These are phyloP conservation scores for Hylyphantes graminicola DNA, from an alignment of 1,140 invertebrate species.

Conservation along the genomic window DNA sequence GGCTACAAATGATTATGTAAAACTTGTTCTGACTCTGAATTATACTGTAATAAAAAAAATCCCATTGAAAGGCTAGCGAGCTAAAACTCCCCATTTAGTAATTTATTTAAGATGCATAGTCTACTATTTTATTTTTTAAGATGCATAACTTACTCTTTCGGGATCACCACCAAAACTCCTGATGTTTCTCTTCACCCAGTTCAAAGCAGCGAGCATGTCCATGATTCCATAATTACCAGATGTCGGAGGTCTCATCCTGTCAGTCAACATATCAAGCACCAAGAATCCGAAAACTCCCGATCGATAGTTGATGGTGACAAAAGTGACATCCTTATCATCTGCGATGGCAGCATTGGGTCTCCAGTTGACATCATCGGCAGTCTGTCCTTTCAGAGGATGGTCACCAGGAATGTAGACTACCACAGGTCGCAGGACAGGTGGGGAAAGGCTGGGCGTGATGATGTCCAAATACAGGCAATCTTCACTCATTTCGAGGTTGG, in stretches of 20 bases:
- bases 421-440: conserved; percentile 80
- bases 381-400: conserved; percentile 38
- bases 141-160: conserved; percentile 55
- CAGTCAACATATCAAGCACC: conserved; percentile 76
- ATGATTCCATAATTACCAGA: conserved; percentile 89
- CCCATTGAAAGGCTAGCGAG: too few species aligned
- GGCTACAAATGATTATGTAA: too few species aligned
- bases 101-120: too few species aligned
- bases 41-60: too few species aligned
- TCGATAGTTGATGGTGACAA: conserved; percentile 82
- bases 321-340: conserved; percentile 80
- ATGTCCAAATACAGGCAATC: conserved; percentile 85
- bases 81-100: too few species aligned
- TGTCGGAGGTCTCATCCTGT: conserved; percentile 69
- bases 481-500: conserved; percentile 73
- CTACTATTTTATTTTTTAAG: too few species aligned
- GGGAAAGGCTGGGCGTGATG: conserved; percentile 68
- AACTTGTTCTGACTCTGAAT: too few species aligned
- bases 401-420: conserved; percentile 85
- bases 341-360: conserved; percentile 73
- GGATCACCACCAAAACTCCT: conserved; percentile 84
- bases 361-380: conserved; percentile 63
- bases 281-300: conserved; percentile 83
- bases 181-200: conserved; percentile 81
- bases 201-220: conserved; percentile 80